Evolutionary conservation across 2,113 vertebrate genomes (phyloP).

Genomic region (Eptatretus burgeri): DNA sequence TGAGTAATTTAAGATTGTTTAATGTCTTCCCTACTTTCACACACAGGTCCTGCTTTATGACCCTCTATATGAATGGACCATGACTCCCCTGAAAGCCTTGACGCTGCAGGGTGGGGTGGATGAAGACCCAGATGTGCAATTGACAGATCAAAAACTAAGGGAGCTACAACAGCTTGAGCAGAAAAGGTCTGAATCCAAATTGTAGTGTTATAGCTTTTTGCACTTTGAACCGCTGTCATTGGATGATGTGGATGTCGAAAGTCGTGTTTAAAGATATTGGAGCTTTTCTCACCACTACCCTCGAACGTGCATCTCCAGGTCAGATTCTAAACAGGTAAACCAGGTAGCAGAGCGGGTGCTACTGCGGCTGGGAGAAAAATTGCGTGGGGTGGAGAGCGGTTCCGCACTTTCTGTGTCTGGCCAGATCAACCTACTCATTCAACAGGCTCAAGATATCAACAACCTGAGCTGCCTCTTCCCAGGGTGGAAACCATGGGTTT

Average conservation of each 20-base stretch:
- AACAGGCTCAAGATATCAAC: conserved; percentile 81
- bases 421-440: conserved; percentile 88
- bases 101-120: conserved; percentile 58
- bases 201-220: too few relatives aligned
- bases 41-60: conserved; percentile 69
- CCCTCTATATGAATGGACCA: conserved; percentile 92
- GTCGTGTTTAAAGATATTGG: too few relatives aligned
- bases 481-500: conserved; percentile 85
- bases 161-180: too few relatives aligned
- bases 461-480: conserved; percentile 64
- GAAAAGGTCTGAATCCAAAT: too few relatives aligned
- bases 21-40: conserved; percentile 3
- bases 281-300: too few relatives aligned
- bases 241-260: too few relatives aligned
- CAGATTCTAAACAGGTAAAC: conserved; percentile 54
- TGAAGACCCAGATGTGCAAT: conserved; percentile 20
- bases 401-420: conserved; percentile 62
- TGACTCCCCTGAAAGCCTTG: conserved; percentile 84
- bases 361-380: conserved; percentile 78
- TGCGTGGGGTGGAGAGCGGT: conserved; percentile 80
- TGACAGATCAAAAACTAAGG: too few relatives aligned
- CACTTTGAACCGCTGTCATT: too few relatives aligned
- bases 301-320: conserved; percentile 12
- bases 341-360: conserved; percentile 86
- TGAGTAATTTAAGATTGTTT: neutral